These are phyloP conservation scores for Aptenodytes patagonicus DNA, from an alignment of 2,113 vertebrate genomes.

Conservation along the genomic window DNA sequence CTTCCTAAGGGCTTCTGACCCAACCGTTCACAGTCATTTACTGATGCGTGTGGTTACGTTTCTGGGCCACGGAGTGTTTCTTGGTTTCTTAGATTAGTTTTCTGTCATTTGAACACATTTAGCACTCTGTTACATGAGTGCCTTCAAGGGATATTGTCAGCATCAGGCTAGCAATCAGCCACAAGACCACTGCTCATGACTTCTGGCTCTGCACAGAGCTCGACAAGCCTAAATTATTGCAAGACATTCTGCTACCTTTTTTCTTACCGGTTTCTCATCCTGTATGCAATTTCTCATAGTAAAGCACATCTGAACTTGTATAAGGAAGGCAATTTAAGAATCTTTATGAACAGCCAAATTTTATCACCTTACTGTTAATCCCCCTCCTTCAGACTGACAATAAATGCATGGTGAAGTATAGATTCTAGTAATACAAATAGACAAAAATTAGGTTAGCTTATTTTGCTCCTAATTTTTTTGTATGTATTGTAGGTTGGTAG, in stretches of 20 bases:
- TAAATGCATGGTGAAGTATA: background rate
- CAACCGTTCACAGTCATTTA: background rate
- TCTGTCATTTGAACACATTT: background rate
- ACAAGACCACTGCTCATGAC: background rate
- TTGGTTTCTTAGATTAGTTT: background rate
- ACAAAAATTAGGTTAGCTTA: background rate
- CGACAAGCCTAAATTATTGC: background rate
- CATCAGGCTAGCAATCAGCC: background rate
- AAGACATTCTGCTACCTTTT: background rate
- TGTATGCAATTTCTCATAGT: background rate
- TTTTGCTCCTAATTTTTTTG: background rate
- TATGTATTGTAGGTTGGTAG: background rate
- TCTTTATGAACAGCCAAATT: background rate
- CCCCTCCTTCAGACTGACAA: background rate
- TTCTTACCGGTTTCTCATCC: background rate
- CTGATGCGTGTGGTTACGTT: background rate
- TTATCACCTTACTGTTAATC: background rate
- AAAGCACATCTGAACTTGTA: background rate
- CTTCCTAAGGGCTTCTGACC: background rate
- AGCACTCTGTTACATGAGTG: background rate
- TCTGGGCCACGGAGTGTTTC: background rate
- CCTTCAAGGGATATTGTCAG: background rate
- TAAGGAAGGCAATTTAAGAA: background rate
- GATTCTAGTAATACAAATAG: background rate
- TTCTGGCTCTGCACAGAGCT: background rate